Evolutionary conservation across 1,140 invertebrate species (phyloP), one percentile per base, ranked within the genome.

Genomic region (Drosophila setifemur): DNA sequence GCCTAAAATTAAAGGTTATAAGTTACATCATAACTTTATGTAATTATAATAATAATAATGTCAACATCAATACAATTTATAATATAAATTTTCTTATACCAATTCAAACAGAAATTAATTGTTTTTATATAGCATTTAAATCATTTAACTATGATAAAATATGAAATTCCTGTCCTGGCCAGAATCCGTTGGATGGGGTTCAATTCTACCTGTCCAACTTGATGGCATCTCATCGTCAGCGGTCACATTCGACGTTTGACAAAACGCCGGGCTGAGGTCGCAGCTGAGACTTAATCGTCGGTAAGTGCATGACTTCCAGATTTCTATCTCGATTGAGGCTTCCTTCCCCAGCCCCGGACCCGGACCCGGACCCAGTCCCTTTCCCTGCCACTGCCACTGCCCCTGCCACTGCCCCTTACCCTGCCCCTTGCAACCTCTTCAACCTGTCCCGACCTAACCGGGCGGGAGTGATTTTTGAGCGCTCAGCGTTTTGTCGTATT

Each of bases 241-340:
- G 31, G 23, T 28, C 49, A 40, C 16, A 23, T 18, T 19, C 19
- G 52, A 16, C 16, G 19, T 63, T 79, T 70, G 64, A 64, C 64
- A 78, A 79, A 76, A 61, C 70, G 61, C 29, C 55, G 25, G 45
- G 29, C 31, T 23, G 11, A 18, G 45, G 43, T 25, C 42, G 33
- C 39, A 67, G 11, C 61, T 8, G 49, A 44, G 63, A 44, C 53
- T 67, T 45, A 54, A 75, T 57, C 43, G 55, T 69, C 58, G 53
- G 58, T 81, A 63, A 81, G 67, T 82, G 76, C 77, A 82, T 81
- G 77, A 81, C 77, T 72, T 81, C 53, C 66, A 43, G 76, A 75
- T 67, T 72, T 72, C 33, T 70, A 58, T 39, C 55, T 29, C 23
- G 25, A 66, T 54, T 52, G n/a, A n/a, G n/a, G n/a, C n/a, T 44